These are phyloP conservation scores for Pelecanoides urinatrix DNA, from an alignment of 2,113 vertebrate species.

Conservation along the genomic window DNA sequence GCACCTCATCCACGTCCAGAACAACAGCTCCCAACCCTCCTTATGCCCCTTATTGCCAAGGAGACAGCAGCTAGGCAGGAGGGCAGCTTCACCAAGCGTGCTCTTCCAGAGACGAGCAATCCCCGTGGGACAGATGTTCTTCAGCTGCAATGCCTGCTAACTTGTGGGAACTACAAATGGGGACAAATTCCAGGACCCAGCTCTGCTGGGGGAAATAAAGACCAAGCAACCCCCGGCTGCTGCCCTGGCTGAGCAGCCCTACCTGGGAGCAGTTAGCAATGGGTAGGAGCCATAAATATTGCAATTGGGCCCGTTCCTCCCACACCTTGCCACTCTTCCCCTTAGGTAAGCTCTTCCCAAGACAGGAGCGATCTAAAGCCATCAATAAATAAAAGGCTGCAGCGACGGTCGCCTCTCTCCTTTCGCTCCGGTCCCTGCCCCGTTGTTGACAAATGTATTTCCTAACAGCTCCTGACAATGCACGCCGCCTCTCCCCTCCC, in stretches of 20 bases:
- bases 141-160: neutral
- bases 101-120: accelerated
- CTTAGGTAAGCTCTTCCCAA: neutral
- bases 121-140: neutral
- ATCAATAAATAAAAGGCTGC: neutral
- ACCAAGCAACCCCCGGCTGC: accelerated
- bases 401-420: neutral
- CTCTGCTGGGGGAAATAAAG: neutral
- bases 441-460: slow-evolving; percentile 52
- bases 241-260: neutral
- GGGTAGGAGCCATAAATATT: neutral
- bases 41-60: accelerated
- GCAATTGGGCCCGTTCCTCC: neutral
- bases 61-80: neutral
- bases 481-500: neutral
- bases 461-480: slow-evolving; percentile 58
- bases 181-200: neutral
- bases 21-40: neutral
- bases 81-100: too few relatives aligned
- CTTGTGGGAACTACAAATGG: neutral
- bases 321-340: neutral
- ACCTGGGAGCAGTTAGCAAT: neutral
- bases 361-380: neutral
- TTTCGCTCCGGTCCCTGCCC: neutral
- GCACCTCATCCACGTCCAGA: neutral